These are phyloP conservation scores for Vipera latastei DNA, from an alignment of 2,797 vertebrate genomes.

Conservation along the genomic window DNA sequence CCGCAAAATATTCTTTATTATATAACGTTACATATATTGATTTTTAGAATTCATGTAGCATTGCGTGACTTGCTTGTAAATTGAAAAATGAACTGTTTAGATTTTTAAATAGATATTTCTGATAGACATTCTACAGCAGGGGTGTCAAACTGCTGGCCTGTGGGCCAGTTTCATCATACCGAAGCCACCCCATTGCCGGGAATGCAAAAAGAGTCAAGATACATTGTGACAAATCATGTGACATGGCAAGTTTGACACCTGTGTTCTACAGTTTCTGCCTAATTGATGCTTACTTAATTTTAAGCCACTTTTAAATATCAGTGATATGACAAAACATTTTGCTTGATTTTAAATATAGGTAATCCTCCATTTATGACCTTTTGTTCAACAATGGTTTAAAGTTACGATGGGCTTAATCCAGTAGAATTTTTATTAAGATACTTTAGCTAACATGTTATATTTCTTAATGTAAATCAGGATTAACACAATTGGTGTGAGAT, in stretches of 20 bases:
- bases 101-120: conserved; percentile 3
- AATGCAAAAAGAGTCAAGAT: too few relatives aligned
- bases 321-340: neutral
- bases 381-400: neutral
- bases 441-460: neutral
- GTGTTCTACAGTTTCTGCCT: neutral
- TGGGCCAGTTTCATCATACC: too few relatives aligned
- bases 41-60: neutral
- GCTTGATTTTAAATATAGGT: neutral
- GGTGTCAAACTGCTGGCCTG: too few relatives aligned
- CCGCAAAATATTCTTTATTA: rapidly evolving
- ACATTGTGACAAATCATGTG: too few relatives aligned
- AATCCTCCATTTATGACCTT: neutral
- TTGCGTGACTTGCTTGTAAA: neutral
- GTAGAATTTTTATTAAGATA: neutral
- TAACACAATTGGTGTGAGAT: neutral
- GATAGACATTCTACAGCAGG: neutral
- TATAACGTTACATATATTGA: neutral
- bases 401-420: neutral
- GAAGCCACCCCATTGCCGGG: too few relatives aligned
- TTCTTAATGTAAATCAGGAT: neutral
- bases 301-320: neutral
- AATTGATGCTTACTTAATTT: neutral
- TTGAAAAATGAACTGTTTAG: neutral
- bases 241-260: too few relatives aligned